These are phyloP conservation scores for Ceratina australensis DNA, from an alignment of 1,140 invertebrate species.

Conservation along the genomic window DNA sequence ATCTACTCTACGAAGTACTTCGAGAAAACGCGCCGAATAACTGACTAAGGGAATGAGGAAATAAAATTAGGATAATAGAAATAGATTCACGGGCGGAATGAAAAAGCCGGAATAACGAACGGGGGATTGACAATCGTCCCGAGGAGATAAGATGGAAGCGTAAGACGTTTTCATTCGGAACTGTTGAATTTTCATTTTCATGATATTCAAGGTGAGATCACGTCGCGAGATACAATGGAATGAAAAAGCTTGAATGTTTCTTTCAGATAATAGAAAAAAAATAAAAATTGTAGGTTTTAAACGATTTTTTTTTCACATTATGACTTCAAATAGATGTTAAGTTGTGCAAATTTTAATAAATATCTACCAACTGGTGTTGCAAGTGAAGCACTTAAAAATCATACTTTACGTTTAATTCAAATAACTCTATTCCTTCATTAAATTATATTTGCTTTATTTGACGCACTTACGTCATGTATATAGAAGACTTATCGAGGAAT, in stretches of 20 bases:
- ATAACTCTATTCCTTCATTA: no score
- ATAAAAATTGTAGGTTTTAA: no score
- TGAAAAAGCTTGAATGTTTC: not conserved
- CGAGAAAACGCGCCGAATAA: not conserved
- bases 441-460: not conserved
- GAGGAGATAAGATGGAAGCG: not conserved
- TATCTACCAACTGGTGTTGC: no score
- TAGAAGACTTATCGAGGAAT: not conserved
- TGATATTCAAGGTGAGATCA: not conserved
- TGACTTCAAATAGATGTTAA: no score
- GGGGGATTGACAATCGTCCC: slow-evolving; percentile 8
- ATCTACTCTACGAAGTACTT: not conserved
- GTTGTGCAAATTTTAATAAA: no score
- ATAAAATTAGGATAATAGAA: slow-evolving; percentile 39
- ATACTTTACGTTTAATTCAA: no score
- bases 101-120: slow-evolving; percentile 1
- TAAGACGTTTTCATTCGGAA: not conserved
- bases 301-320: no score
- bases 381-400: no score
- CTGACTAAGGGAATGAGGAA: not conserved
- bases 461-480: not conserved
- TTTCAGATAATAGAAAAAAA: not conserved
- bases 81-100: slow-evolving; percentile 25
- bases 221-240: not conserved
- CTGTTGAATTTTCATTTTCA: slow-evolving; percentile 4